Percentiles rank a stretch among this genome's conserved stretches.
Evolutionary conservation across 2,113 vertebrate species (phyloP).

Genomic region (Carassius gibelio): DNA sequence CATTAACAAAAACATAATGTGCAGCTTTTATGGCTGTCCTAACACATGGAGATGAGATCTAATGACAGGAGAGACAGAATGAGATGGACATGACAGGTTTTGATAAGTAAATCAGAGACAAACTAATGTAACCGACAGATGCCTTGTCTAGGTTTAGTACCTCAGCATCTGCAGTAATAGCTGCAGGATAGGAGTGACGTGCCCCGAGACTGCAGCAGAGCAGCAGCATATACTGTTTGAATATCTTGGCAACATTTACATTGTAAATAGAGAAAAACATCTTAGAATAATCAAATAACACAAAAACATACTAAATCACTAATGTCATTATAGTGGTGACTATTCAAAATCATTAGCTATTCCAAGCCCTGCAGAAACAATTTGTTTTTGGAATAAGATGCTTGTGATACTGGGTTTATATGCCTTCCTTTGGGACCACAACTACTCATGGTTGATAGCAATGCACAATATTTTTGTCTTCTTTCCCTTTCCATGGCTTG

Average conservation of each 20-base stretch:
- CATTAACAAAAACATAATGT: constrained; percentile 54
- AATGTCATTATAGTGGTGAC: neutral
- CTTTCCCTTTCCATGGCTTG: neutral
- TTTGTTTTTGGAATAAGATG: constrained; percentile 3
- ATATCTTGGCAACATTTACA: neutral
- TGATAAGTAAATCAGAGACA: constrained; percentile 6
- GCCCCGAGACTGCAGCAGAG: constrained; percentile 18
- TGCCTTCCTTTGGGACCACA: neutral
- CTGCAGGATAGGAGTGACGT: neutral
- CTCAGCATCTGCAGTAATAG: constrained; percentile 29
- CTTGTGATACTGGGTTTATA: neutral
- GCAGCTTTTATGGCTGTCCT: constrained; percentile 35
- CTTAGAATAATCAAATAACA: neutral
- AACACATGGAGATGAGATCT: constrained; percentile 21
- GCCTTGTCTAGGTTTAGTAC: constrained; percentile 10
- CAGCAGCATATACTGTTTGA: neutral
- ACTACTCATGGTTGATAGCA: constrained; percentile 8
- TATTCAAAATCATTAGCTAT: neutral
- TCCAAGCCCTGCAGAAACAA: neutral
- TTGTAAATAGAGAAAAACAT: neutral
- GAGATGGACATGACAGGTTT: constrained; percentile 9
- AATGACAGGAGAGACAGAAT: constrained; percentile 11
- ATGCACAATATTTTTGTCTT: neutral
- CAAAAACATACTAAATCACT: neutral
- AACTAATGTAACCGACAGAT: constrained; percentile 28